Base-by-base conservation (phyloP, 2,113 vertebrate genomes). In the Hassar affinis region DNA sequence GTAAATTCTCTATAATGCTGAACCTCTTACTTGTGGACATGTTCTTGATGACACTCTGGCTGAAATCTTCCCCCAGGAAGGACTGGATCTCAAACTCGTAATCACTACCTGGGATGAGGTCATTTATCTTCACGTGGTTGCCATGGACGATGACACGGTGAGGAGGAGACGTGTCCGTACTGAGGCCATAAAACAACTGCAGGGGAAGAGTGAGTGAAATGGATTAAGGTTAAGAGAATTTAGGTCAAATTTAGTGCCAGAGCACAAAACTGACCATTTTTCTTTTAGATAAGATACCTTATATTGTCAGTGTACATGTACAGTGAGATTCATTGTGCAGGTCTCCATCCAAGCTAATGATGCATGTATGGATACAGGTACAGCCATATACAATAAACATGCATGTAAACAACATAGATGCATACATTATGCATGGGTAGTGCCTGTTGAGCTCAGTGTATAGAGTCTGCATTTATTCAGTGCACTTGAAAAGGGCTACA, bases 41-140 rank as follows among this genome's bases (percentile, higher is more conserved):
- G 86, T 81, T 79, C 71, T 18, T 88, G 56, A 82, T 77, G 78
- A 72, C 52, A 72, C 10, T 85, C 80, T 75, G 38, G 71, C 52
- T 85, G 69, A 83, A 81, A 88, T 85, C 85, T 51, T 78, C 61
- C 94, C 91, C 93, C 91, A 92, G 93, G 84, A 95, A 42, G 74
- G 94, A 95, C 86, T 91, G 94, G 87, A 97, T 78, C 52, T 91
- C 92, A 90, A 98, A 91, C 17, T 89, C 11, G 14, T 96, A 97
- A 80, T 96, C 94, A 85, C 90, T 91, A 35, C 95, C 96, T 2
- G 95, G 92, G 8, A 78, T 88, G 88, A 96, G 86, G 85, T 94
- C 92, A 89, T 90, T 94, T 81, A 96, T 91, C 86, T 91, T 91
- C 88, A 90, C 84, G 88, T 90, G 94, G 85, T 81, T 92, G 14